Base-by-base conservation (phyloP, 2,113 vertebrate genomes). In the Rhinogobius similis region DNA sequence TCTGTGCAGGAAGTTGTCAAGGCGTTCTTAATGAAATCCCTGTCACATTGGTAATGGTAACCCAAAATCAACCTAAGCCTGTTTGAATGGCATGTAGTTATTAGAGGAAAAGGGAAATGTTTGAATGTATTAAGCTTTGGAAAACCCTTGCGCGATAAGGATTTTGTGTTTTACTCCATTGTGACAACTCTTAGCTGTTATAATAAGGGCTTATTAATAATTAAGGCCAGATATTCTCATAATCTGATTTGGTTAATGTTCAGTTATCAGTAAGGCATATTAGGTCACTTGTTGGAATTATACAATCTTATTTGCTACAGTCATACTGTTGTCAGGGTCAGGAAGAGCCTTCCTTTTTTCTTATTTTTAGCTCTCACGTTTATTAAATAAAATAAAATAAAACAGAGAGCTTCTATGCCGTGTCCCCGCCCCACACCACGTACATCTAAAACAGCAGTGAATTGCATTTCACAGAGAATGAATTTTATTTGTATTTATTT, bases 21-120 rank as follows among this genome's bases (percentile, higher is more conserved):
- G 50, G 65, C 61, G 39, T 82, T 78, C 64, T 10, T 68, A 62
- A 67, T 13, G 18, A 73, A 81, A 85, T 85, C 68, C 55, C 41
- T 70, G 44, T 80, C 70, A 82, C 72, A 78, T 76, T 67, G 65
- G 70, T 70, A 50, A 79, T 67, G 62, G 70, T 72, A 50, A 79
- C 5, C 52, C 71, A 72, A 77, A 71, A 79, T 82, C 26, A 67
- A 44, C 59, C 73, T 82, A 85, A 85, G 81, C 64, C 78, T 55
- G 10, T 68, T 46, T 36, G 23, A 68, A 73, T 64, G 52, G 64
- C 44, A 70, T 58, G 59, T 55, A 41, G 41, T 50, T 76, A 68
- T 74, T 67, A 62, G 62, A 18, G 61, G 13, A 65, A 76, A 44
- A 20, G 24, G 53, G 58, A 50, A 73, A 72, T 14, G 55, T 14